These are phyloP conservation scores for Drosophila grimshawi DNA, from an alignment of 1,140 invertebrate genomes.

Conservation along the genomic window DNA sequence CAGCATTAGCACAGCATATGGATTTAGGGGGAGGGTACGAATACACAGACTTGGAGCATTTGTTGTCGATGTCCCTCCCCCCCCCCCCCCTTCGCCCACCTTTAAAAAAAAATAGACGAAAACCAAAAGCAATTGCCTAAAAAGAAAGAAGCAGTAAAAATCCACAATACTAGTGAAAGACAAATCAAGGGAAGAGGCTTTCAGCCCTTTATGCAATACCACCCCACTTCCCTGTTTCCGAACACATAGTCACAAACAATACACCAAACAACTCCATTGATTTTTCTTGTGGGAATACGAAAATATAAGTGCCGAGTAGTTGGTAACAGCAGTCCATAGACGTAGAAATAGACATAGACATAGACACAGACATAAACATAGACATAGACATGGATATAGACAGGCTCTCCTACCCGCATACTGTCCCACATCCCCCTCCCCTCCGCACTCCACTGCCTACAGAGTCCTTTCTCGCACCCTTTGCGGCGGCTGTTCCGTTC, in stretches of 20 bases:
- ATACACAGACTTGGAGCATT: constrained; percentile 40
- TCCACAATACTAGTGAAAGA: constrained; percentile 36
- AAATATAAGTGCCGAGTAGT: constrained; percentile 49
- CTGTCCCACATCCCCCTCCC: constrained; percentile 3
- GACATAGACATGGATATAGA: constrained; percentile 13
- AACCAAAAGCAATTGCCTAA: constrained; percentile 10
- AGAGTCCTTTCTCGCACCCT: constrained; percentile 15
- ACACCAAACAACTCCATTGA: constrained; percentile 82
- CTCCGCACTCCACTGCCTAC: constrained; percentile 8
- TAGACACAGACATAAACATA: constrained; percentile 28
- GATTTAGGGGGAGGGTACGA: not conserved
- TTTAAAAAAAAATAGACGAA: constrained; percentile 30
- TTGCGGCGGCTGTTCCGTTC: constrained; percentile 34
- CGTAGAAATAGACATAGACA: constrained; percentile 49
- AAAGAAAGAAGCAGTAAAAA: constrained; percentile 27
- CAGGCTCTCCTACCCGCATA: not conserved
- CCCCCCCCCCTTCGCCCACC: no score
- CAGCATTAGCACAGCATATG: constrained; percentile 42
- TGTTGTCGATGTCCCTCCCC: constrained; percentile 61
- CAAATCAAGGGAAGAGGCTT: constrained; percentile 49
- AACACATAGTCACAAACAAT: constrained; percentile 53
- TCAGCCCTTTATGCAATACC: not conserved
- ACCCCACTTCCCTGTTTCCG: not conserved
- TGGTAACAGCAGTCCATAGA: constrained; percentile 40
- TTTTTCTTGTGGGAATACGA: constrained; percentile 80